A percentile compares a stretch with the other conserved stretches of the same genome.
Evolutionary conservation across 2,797 vertebrate species (phyloP).

Genomic region (Neosilurus hyrtlii): DNA sequence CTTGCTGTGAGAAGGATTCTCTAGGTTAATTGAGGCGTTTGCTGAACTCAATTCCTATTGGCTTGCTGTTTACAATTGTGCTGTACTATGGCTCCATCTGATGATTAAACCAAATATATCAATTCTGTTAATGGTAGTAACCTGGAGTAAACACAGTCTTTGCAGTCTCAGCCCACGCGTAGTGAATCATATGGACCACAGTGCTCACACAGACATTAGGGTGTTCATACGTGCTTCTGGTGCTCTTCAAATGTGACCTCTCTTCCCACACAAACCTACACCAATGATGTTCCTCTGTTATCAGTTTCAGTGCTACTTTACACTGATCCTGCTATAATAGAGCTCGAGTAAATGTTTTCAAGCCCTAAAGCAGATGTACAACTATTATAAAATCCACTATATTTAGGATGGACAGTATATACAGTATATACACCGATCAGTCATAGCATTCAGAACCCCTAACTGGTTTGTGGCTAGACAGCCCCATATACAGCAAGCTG

Average conservation of each 20-base stretch:
- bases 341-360: slow-evolving; percentile 6
- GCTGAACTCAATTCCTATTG: background rate
- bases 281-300: background rate
- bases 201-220: slow-evolving; percentile 27
- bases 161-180: slow-evolving; percentile 33
- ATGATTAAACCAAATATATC: background rate
- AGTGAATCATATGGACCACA: slow-evolving; percentile 33
- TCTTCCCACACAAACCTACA: slow-evolving; percentile 33
- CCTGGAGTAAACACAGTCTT: slow-evolving; percentile 22
- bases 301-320: slow-evolving; percentile 7
- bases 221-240: slow-evolving; percentile 2
- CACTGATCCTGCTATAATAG: slow-evolving; percentile 17
- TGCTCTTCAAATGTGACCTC: slow-evolving; percentile 30
- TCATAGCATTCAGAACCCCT: too few relatives aligned
- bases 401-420: background rate
- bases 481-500: too few relatives aligned
- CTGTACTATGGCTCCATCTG: background rate
- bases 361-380: background rate
- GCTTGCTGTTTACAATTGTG: background rate
- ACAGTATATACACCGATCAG: too few relatives aligned
- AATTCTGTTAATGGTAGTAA: slow-evolving; percentile 19
- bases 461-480: too few relatives aligned
- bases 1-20: too few relatives aligned
- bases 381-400: background rate
- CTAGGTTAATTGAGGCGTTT: background rate